Evolutionary conservation across 1,140 invertebrate genomes (phyloP), one percentile per base, ranked within the genome.

Genomic region (Gryon sp.): DNA sequence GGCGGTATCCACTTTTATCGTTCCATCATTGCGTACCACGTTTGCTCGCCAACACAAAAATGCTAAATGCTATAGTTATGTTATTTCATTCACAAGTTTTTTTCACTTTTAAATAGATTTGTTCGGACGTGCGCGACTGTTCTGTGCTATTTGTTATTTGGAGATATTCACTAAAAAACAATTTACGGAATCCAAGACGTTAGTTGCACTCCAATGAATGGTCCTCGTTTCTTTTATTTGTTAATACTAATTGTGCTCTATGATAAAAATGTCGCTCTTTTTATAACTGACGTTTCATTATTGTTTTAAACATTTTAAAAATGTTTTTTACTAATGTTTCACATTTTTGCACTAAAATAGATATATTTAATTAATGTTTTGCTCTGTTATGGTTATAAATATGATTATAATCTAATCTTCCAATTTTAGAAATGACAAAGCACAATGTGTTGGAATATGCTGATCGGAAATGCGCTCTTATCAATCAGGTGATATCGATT

Each of bases 1-100:
- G 76, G 46, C 66, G 76, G 63, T 73, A 34, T 48, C 68, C 36
- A 78, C 63, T 78, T 78, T 78, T 78, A 78, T 78, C 76, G 76
- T 73, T 73, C 69, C 76, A 53, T 78, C 68, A 65, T 34, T 48
- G 52, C 63, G 59, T 78, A 68, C 68, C 75, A 68, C 48, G 55
- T 62, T 46, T 57, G 55, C 41, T 46, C 14, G 24, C 32, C n/a
- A n/a, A 41, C 45, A 55, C 63, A 77, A 77, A 70, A 77, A 77
- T 72, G 18, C 40, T 45, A 62, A 68, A 72, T 72, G 40, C 75
- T 40, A 50, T 60, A 77, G 75, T 72, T 72, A 68, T 73, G 75
- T 73, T 69, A 57, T 69, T 73, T 69, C 62, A 68, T 72, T 73
- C 48, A 68, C 62, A 65, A 76, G 26, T 69, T 43, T 77, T 69